A percentile compares a stretch with the other conserved stretches of the same genome.
Evolutionary conservation across 2,888 invertebrate genomes (phyloP).

Genomic region (Gortyna flavago): DNA sequence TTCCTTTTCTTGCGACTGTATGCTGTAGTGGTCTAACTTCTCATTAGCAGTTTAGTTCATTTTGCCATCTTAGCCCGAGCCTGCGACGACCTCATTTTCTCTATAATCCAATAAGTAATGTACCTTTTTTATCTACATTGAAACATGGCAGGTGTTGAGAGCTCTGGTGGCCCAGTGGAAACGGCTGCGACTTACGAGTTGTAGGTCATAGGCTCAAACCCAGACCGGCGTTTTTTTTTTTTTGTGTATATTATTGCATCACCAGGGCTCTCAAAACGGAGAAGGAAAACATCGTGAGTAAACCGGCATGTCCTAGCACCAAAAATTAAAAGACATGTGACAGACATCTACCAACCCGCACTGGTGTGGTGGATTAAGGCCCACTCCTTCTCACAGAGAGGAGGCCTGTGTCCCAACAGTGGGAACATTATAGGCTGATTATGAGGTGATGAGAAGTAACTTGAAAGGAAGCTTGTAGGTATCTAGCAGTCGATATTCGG

Average conservation of each 20-base stretch:
- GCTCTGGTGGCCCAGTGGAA: not conserved
- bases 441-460: too few relatives aligned
- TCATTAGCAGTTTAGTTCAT: not conserved
- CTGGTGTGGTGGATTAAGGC: not conserved
- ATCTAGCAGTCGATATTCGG: not conserved
- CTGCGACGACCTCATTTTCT: not conserved
- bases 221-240: not conserved
- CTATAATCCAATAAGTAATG: not conserved
- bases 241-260: not conserved
- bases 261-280: not conserved
- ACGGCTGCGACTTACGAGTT: not conserved
- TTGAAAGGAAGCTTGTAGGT: not conserved
- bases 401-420: not conserved
- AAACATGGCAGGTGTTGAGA: too few relatives aligned
- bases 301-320: not conserved
- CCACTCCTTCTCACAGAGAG: too few relatives aligned
- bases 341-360: not conserved
- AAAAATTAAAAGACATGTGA: not conserved
- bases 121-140: not conserved
- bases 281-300: not conserved
- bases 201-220: not conserved
- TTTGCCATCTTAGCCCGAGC: not conserved
- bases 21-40: not conserved
- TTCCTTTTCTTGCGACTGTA: not conserved
- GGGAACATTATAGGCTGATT: not conserved